phyloP scores from a whole-genome alignment of 2,113 vertebrate species.

The Candoia aspera region DNA sequence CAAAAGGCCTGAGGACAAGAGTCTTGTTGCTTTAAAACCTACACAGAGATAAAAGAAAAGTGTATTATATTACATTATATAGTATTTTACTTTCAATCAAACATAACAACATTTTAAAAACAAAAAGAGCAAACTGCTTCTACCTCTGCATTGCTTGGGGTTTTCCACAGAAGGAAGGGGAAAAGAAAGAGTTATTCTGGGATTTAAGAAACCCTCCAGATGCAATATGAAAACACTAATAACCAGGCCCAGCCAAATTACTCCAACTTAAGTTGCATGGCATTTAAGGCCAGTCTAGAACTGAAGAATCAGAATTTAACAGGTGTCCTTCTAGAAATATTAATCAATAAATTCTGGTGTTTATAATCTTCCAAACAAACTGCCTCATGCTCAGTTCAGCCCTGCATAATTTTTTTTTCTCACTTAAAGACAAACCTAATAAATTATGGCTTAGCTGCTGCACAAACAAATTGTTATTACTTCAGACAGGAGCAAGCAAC shows the following conservation, averaged over 20 bases:
- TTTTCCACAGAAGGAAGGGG: neutral
- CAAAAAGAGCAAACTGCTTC: conserved; percentile 19
- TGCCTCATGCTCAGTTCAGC: neutral
- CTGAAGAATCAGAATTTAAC: neutral
- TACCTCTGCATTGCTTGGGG: neutral
- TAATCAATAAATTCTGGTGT: too few species aligned
- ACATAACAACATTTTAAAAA: neutral
- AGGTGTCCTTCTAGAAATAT: neutral
- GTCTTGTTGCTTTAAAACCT: neutral
- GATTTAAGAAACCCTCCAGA: neutral
- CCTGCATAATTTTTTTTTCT: neutral
- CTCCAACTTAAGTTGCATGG: neutral
- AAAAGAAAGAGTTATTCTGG: neutral
- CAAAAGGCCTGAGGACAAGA: conserved; percentile 8
- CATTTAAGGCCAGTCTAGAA: neutral
- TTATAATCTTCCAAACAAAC: neutral
- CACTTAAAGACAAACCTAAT: neutral
- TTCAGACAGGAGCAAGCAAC: neutral
- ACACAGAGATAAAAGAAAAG: neutral
- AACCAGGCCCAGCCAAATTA: neutral
- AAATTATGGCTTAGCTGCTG: neutral
- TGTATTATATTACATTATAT: neutral
- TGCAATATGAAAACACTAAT: neutral
- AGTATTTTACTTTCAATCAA: conserved; percentile 6
- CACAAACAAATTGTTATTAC: neutral